Conservation (phyloP, 2,888 invertebrate species). For the Clivina fossor region DNA sequence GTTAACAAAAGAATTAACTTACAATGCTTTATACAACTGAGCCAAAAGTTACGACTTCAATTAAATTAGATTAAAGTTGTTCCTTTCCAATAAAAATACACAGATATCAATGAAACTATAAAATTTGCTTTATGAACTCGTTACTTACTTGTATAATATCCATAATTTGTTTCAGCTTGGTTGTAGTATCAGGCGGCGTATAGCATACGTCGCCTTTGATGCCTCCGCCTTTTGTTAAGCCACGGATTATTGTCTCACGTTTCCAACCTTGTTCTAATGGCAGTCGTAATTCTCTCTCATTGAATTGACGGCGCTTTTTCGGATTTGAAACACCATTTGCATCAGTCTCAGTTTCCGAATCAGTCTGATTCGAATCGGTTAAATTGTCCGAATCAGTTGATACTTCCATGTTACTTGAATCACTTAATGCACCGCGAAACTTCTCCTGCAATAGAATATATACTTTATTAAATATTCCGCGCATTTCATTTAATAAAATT, state of each 20-base stretch:
- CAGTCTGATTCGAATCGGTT: constrained; percentile 61
- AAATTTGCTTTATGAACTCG: no score
- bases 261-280: constrained; percentile 80
- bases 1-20: neutral
- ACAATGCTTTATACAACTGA: no score
- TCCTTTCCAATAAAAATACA: no score
- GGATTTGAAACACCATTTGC: constrained; percentile 44
- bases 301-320: constrained; percentile 56
- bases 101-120: no score
- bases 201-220: constrained; percentile 94
- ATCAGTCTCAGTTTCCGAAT: constrained; percentile 57
- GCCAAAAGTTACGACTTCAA: no score
- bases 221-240: constrained; percentile 81
- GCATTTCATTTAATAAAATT: no score
- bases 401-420: constrained; percentile 59
- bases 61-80: no score
- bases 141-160: constrained; percentile 67
- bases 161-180: constrained; percentile 65
- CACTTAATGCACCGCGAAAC: constrained; percentile 59
- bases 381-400: constrained; percentile 63
- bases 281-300: constrained; percentile 63
- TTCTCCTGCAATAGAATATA: constrained; percentile 54
- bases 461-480: no score
- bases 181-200: constrained; percentile 65
- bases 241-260: constrained; percentile 87